Conservation (phyloP, 2,797 vertebrate species). For the Petrocephalus schoutedeni region DNA sequence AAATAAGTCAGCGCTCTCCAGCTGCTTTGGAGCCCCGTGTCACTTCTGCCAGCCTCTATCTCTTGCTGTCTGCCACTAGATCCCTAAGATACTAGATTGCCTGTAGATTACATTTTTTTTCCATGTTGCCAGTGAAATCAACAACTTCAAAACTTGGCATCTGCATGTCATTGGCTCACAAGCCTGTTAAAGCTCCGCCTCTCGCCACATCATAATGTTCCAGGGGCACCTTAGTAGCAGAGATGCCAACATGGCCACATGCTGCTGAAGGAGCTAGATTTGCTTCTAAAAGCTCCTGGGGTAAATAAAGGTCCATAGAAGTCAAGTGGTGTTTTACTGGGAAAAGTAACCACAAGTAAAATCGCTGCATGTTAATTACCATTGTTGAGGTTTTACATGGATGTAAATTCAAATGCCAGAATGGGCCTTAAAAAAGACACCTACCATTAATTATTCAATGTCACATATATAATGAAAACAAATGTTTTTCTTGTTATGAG, state of each 20-base stretch:
- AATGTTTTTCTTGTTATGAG: not conserved
- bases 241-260: not conserved
- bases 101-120: not conserved
- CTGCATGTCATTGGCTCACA: not conserved
- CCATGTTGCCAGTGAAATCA: not conserved
- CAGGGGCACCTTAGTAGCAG: not conserved
- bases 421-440: not conserved
- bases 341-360: not conserved
- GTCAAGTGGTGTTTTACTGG: not conserved
- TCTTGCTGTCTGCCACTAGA: slow-evolving; percentile 23
- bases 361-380: not conserved
- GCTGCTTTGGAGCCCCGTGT: slow-evolving; percentile 20
- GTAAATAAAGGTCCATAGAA: not conserved
- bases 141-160: not conserved
- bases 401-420: not conserved
- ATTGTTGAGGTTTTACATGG: not conserved
- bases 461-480: not conserved
- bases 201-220: not conserved
- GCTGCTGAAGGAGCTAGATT: not conserved
- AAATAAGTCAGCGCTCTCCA: slow-evolving; percentile 28
- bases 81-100: not conserved
- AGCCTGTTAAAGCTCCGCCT: not conserved
- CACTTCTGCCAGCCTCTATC: slow-evolving; percentile 23
- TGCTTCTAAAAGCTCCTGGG: not conserved
- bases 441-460: not conserved